These are phyloP conservation scores for Uropetala carovei DNA, from an alignment of 2,888 invertebrate genomes.

Conservation along the genomic window DNA sequence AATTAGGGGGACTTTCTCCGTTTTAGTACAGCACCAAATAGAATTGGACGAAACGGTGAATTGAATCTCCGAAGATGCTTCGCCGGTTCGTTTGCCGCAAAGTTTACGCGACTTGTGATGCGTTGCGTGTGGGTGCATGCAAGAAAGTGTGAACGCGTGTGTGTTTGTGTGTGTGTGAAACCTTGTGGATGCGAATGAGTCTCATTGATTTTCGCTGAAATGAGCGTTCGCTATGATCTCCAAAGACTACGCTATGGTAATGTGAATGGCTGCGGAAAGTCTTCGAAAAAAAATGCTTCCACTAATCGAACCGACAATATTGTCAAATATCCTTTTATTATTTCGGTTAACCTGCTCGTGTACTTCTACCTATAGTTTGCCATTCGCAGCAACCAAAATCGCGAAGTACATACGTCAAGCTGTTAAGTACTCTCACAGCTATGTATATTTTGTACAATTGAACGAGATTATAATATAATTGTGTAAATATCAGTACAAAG, in stretches of 20 bases:
- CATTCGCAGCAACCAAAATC: too few relatives aligned
- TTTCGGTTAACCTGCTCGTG: not conserved
- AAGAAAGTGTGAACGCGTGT: not conserved
- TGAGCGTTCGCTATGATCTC: too few relatives aligned
- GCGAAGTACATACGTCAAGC: not conserved
- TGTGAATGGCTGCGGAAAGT: too few relatives aligned
- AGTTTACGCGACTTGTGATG: too few relatives aligned
- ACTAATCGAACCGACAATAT: not conserved
- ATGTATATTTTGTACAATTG: slow-evolving; percentile 57
- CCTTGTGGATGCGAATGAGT: not conserved
- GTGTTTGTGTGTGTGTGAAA: not conserved
- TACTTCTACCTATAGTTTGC: too few relatives aligned
- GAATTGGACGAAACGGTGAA: not conserved
- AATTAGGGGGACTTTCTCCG: slow-evolving; percentile 12
- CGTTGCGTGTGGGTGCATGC: not conserved
- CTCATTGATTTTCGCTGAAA: too few relatives aligned
- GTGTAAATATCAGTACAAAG: slow-evolving; percentile 57
- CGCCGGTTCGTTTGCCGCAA: not conserved
- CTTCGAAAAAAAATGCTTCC: not conserved
- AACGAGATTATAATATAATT: not conserved
- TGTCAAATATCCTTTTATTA: not conserved
- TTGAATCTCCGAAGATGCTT: not conserved
- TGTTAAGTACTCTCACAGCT: not conserved
- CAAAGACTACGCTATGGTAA: too few relatives aligned
- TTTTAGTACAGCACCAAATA: slow-evolving; percentile 3